phyloP scores from a whole-genome alignment of 2,113 vertebrate genomes.

The Ptyas mucosa region DNA sequence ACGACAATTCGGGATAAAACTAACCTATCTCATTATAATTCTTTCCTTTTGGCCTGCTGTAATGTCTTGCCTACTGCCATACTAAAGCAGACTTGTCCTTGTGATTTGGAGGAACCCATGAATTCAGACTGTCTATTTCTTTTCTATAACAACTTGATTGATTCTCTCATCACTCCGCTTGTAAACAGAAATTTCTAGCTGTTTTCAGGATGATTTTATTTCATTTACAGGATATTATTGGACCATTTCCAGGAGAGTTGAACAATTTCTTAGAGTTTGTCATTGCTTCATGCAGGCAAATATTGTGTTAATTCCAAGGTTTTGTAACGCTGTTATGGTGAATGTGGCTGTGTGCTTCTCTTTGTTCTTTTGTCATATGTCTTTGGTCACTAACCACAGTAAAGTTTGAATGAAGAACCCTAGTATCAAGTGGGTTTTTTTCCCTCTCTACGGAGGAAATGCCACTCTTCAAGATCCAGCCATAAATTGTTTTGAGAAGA shows the following conservation, averaged over 20 bases:
- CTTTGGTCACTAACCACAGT: background rate
- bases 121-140: background rate
- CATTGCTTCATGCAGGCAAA: background rate
- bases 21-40: background rate
- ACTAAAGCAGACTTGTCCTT: background rate
- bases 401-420: background rate
- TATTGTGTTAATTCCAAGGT: background rate
- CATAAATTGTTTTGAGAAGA: background rate
- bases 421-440: background rate
- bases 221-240: background rate
- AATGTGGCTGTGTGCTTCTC: background rate
- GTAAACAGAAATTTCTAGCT: background rate
- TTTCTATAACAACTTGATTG: background rate
- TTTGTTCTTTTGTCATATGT: background rate
- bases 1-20: background rate
- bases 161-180: background rate
- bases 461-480: background rate
- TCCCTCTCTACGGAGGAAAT: background rate
- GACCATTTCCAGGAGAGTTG: background rate
- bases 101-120: background rate
- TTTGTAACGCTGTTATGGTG: background rate
- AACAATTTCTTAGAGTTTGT: background rate
- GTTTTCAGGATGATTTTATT: background rate
- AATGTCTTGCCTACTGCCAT: background rate
- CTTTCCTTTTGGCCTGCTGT: background rate